phyloP scores from a whole-genome alignment of 2,888 invertebrate genomes.

The Campopleginae sp. region DNA sequence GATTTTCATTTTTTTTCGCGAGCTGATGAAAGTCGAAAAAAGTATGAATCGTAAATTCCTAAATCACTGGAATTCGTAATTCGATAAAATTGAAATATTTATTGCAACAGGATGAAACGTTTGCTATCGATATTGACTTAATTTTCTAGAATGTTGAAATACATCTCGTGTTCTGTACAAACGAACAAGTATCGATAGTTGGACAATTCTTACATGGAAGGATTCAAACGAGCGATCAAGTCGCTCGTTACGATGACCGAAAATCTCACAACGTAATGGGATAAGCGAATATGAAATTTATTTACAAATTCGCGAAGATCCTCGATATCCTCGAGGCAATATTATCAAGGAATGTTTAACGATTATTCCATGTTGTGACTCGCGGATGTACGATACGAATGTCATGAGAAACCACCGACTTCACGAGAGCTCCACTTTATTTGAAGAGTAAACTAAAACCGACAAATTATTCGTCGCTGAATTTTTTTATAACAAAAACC shows the following conservation, averaged over 20 bases:
- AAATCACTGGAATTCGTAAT: background rate
- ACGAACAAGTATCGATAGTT: conserved; percentile 42
- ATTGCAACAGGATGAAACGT: conserved; percentile 50
- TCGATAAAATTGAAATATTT: conserved; percentile 49
- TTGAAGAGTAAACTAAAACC: conserved; percentile 86
- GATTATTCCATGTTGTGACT: conserved; percentile 27
- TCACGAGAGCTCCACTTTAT: conserved; percentile 75
- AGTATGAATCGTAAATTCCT: background rate
- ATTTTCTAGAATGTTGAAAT: conserved; percentile 47
- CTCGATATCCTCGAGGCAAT: conserved; percentile 6
- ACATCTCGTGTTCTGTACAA: conserved; percentile 65
- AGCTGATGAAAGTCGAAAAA: background rate
- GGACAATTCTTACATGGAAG: background rate
- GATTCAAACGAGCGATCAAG: background rate
- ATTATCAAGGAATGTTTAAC: conserved; percentile 36
- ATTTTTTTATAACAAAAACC: conserved; percentile 17
- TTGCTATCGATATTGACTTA: background rate
- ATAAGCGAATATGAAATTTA: conserved; percentile 25
- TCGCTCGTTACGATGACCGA: background rate
- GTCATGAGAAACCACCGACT: conserved; percentile 36
- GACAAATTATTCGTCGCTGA: conserved; percentile 70
- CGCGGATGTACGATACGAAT: conserved; percentile 47
- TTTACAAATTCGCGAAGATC: conserved; percentile 41
- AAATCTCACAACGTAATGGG: background rate
- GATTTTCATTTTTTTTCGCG: background rate